A percentile compares a stretch with the other conserved stretches of the same genome.
Evolutionary conservation across 1,140 invertebrate species (phyloP).

Genomic region (Trypoxylus dichotomus): DNA sequence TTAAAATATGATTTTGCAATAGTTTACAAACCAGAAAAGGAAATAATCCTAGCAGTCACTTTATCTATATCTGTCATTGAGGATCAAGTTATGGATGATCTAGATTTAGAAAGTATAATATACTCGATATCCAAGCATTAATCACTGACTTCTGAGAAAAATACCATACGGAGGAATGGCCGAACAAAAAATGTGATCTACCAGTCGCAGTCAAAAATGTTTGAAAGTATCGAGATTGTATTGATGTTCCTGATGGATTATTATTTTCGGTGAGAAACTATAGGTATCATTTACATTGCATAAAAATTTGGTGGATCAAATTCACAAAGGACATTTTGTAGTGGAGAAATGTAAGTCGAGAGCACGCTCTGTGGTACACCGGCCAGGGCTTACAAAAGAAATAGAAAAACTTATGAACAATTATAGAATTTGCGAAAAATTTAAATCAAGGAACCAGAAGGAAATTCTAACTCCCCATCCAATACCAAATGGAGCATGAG

Average conservation of each 20-base stretch:
- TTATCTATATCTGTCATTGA: slow-evolving; percentile 20
- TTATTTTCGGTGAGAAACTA: no score
- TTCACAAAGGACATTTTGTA: no score
- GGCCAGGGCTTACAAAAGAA: slow-evolving; percentile 43
- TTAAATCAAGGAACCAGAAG: no score
- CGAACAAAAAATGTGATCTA: neutral
- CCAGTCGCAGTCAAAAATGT: neutral
- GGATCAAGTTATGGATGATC: neutral
- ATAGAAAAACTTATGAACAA: slow-evolving; percentile 33
- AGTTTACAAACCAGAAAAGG: slow-evolving; percentile 39
- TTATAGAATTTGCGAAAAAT: slow-evolving; percentile 1
- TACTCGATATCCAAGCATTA: neutral
- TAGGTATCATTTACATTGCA: no score
- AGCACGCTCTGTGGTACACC: slow-evolving; percentile 44
- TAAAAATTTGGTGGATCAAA: slow-evolving; percentile 34
- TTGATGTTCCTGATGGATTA: no score
- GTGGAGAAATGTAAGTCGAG: no score
- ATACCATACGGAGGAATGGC: neutral
- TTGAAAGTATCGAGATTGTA: no score
- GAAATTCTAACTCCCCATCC: no score
- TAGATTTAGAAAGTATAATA: neutral
- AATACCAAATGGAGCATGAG: no score
- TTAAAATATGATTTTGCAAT: slow-evolving; percentile 45
- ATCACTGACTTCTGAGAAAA: neutral
- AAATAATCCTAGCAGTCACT: slow-evolving; percentile 33